Percentiles rank a stretch among this genome's conserved stretches.
These are phyloP conservation scores for Trichosurus vulpecula DNA, from an alignment of 2,797 vertebrate species.

Conservation along the genomic window DNA sequence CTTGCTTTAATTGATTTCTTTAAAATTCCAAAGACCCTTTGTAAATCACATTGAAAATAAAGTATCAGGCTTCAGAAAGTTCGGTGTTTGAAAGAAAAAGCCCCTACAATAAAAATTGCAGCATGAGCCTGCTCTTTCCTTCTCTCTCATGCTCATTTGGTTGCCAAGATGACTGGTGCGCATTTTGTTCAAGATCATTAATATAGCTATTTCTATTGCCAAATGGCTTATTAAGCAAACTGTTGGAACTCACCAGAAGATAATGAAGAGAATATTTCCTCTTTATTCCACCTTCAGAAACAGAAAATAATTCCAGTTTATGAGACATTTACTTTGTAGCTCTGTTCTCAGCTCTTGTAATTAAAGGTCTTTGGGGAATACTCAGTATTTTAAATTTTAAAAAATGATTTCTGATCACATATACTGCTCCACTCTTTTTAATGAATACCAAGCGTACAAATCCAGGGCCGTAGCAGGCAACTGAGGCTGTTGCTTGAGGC, in stretches of 20 bases:
- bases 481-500: background rate
- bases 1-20: background rate
- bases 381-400: conserved; percentile 51
- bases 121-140: accelerated
- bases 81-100: background rate
- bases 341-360: conserved; percentile 49
- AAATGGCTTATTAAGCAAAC: conserved; percentile 54
- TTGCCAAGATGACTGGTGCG: background rate
- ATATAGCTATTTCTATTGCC: conserved; percentile 24
- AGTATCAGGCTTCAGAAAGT: background rate
- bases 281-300: conserved; percentile 52
- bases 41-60: conserved; percentile 13
- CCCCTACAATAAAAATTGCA: background rate
- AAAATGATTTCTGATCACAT: conserved; percentile 28
- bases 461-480: background rate
- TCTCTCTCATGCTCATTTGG: conserved; percentile 22
- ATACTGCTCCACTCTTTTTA: background rate
- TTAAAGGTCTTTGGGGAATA: conserved; percentile 43
- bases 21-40: conserved; percentile 35
- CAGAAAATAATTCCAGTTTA: conserved; percentile 48
- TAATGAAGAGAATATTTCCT: conserved; percentile 47
- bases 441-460: background rate
- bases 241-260: conserved; percentile 49
- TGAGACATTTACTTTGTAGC: conserved; percentile 40
- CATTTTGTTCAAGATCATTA: conserved; percentile 46